Percentiles rank a stretch among this genome's conserved stretches.
These are phyloP conservation scores for Ataeniobius toweri DNA, from an alignment of 2,797 vertebrate genomes.

Conservation along the genomic window DNA sequence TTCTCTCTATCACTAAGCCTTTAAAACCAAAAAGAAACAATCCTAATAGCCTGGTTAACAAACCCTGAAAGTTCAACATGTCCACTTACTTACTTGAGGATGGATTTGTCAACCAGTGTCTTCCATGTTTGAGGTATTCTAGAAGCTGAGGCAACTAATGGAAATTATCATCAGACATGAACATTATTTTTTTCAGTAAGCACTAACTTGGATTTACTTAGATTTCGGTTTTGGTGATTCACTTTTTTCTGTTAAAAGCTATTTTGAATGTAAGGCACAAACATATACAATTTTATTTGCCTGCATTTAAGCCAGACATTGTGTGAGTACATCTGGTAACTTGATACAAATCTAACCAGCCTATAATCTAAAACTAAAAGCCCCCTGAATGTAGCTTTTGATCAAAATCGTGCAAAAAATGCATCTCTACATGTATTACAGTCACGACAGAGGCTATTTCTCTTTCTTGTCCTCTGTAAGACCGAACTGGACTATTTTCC, in stretches of 20 bases:
- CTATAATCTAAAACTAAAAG: slow-evolving; percentile 10
- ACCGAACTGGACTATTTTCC: slow-evolving; percentile 11
- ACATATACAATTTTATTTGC: background rate
- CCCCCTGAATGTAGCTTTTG: background rate
- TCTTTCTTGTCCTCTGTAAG: slow-evolving; percentile 22
- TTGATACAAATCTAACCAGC: slow-evolving; percentile 11
- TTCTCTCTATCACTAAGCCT: too few relatives aligned
- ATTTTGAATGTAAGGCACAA: background rate
- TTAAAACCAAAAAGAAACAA: background rate
- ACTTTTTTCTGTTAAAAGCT: background rate
- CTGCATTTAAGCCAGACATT: background rate
- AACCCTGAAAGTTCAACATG: background rate
- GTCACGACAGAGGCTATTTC: slow-evolving; percentile 4
- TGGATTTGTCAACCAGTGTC: too few relatives aligned
- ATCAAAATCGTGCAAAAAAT: slow-evolving; percentile 6
- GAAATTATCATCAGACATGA: background rate
- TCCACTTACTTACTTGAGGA: background rate
- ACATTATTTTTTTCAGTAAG: background rate
- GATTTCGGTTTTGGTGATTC: background rate
- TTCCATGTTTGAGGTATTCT: background rate
- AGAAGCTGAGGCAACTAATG: background rate
- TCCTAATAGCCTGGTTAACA: background rate
- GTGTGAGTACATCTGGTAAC: slow-evolving; percentile 7
- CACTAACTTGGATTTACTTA: background rate
- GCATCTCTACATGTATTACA: background rate